Percentiles rank a stretch among this genome's conserved stretches.
These are phyloP conservation scores for Oryctes rhinoceros DNA, from an alignment of 1,140 invertebrate genomes.

Conservation along the genomic window DNA sequence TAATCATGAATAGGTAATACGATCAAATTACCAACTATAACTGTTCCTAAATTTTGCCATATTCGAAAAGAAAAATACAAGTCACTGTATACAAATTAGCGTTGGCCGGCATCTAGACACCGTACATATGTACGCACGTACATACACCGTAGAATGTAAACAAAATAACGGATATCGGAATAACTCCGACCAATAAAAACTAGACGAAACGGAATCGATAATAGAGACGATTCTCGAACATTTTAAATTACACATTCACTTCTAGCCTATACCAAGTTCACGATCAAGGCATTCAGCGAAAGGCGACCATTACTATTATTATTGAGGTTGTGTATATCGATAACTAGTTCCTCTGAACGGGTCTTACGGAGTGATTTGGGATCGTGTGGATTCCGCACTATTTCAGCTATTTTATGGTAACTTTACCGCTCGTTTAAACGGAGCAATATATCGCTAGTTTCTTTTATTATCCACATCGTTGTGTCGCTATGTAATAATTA, in stretches of 20 bases:
- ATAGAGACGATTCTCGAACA: background rate
- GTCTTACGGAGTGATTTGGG: background rate
- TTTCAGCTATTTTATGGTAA: background rate
- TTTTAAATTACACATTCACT: constrained; percentile 19
- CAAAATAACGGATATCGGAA: background rate
- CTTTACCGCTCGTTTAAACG: background rate
- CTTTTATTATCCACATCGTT: too few relatives aligned
- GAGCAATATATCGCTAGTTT: too few relatives aligned
- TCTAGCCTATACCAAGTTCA: background rate
- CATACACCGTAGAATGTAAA: background rate
- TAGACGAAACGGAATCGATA: background rate
- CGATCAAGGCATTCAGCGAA: constrained; percentile 16
- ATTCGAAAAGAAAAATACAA: too few relatives aligned
- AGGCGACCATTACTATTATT: background rate
- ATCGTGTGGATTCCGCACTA: constrained; percentile 8
- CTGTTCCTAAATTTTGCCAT: too few relatives aligned
- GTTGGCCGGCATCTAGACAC: background rate
- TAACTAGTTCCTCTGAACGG: background rate
- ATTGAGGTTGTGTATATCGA: background rate
- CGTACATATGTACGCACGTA: too few relatives aligned
- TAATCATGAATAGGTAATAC: too few relatives aligned
- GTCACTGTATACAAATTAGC: too few relatives aligned
- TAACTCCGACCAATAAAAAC: background rate
- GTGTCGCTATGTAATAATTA: too few relatives aligned
- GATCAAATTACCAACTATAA: too few relatives aligned